Evolutionary conservation across 37 sponge, comb jelly and placozoan species (phyloP).

Genomic region (Ianthella basta): DNA sequence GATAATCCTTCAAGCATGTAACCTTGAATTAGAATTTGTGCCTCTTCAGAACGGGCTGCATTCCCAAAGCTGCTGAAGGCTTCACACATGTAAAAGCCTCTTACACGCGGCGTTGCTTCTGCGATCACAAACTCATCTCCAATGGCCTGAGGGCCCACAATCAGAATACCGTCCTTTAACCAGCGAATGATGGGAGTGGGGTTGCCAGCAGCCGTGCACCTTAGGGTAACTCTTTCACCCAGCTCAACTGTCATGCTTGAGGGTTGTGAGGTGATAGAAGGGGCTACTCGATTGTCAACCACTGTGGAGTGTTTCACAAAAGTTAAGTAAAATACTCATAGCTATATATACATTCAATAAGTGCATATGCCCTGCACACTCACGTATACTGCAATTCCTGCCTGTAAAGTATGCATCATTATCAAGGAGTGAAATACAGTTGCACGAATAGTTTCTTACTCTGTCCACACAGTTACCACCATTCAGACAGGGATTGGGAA

Average conservation of each 20-base stretch:
- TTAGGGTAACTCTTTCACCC: not conserved
- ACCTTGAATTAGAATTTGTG: too few relatives aligned
- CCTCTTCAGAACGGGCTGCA: too few relatives aligned
- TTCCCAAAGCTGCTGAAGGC: not conserved
- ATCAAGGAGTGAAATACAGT: too few relatives aligned
- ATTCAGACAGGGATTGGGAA: too few relatives aligned
- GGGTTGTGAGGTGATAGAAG: not conserved
- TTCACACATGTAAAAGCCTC: constrained; percentile 1
- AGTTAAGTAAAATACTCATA: too few relatives aligned
- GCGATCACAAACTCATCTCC: not conserved
- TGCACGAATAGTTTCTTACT: too few relatives aligned
- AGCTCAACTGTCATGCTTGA: not conserved
- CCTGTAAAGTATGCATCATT: too few relatives aligned
- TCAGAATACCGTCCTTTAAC: not conserved
- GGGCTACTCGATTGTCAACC: not conserved
- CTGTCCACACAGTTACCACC: too few relatives aligned
- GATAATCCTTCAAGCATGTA: too few relatives aligned
- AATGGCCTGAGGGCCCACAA: not conserved
- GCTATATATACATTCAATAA: too few relatives aligned
- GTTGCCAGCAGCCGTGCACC: not conserved
- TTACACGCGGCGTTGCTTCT: not conserved
- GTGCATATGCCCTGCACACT: too few relatives aligned
- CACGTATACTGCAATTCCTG: too few relatives aligned
- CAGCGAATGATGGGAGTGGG: not conserved
- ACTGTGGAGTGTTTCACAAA: not conserved